Conservation (phyloP, 2,113 vertebrate genomes). For the Fregata magnificens region DNA sequence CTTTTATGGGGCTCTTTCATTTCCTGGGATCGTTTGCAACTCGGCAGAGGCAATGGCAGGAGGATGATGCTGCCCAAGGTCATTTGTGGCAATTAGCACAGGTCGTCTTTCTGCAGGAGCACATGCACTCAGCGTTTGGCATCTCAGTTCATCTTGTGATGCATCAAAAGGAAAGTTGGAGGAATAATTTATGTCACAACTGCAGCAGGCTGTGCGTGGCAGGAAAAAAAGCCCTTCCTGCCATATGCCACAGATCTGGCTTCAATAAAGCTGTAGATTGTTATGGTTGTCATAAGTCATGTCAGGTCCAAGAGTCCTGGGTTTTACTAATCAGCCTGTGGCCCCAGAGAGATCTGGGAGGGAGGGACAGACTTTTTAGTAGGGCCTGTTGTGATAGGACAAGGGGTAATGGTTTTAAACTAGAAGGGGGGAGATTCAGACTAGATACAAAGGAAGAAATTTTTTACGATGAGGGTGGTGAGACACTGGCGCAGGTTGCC, state of each 20-base stretch:
- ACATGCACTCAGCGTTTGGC: neutral
- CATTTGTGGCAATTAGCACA: neutral
- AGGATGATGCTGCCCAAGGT: neutral
- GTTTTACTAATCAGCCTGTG: neutral
- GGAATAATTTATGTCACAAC: neutral
- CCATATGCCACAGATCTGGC: neutral
- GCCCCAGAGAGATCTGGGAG: neutral
- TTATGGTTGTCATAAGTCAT: accelerated
- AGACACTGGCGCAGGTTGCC: no score
- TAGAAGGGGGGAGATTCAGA: neutral
- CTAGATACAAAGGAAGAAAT: no score
- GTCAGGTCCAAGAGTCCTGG: neutral
- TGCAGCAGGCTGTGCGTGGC: neutral
- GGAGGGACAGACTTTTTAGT: neutral
- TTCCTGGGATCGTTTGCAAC: neutral
- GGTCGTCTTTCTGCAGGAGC: neutral
- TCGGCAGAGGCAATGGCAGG: neutral
- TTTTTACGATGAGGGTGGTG: no score
- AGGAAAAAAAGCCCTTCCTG: neutral
- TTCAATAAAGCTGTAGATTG: neutral
- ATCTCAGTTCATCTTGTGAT: neutral
- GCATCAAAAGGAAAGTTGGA: neutral
- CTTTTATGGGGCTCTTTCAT: neutral
- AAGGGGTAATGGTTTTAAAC: neutral
- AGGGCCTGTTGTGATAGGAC: neutral